phyloP scores from a whole-genome alignment of 2,113 vertebrate genomes.

The Phyllostomus hastatus region DNA sequence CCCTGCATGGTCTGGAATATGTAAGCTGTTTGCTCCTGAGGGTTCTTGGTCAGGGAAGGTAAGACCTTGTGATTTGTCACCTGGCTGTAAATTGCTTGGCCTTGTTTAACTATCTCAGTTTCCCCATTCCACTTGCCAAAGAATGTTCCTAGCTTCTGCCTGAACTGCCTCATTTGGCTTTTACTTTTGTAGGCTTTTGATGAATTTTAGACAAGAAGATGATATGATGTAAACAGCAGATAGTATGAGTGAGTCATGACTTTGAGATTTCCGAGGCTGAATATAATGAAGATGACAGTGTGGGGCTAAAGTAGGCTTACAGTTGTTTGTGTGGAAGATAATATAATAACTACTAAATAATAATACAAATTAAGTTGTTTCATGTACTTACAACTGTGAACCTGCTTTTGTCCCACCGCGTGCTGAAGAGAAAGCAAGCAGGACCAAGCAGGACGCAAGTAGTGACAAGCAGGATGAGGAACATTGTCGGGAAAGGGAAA shows the following conservation, averaged over 20 bases:
- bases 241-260: neutral
- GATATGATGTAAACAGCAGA: neutral
- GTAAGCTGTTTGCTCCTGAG: neutral
- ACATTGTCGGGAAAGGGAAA: conserved; percentile 58
- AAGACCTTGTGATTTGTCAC: neutral
- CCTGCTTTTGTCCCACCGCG: neutral
- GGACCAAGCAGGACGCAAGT: neutral
- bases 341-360: neutral
- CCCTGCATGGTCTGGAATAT: neutral
- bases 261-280: neutral
- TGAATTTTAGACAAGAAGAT: neutral
- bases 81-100: neutral
- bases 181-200: neutral
- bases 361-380: neutral
- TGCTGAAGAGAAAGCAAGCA: conserved; percentile 12
- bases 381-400: neutral
- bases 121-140: neutral
- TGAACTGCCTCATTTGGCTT: neutral
- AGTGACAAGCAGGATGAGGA: conserved; percentile 63
- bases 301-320: neutral
- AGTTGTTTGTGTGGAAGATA: neutral
- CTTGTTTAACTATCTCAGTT: neutral
- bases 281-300: neutral
- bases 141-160: neutral
- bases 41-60: neutral